Conservation (phyloP, 64 coral and sea anemone species). For the Platygyra sinensis region DNA sequence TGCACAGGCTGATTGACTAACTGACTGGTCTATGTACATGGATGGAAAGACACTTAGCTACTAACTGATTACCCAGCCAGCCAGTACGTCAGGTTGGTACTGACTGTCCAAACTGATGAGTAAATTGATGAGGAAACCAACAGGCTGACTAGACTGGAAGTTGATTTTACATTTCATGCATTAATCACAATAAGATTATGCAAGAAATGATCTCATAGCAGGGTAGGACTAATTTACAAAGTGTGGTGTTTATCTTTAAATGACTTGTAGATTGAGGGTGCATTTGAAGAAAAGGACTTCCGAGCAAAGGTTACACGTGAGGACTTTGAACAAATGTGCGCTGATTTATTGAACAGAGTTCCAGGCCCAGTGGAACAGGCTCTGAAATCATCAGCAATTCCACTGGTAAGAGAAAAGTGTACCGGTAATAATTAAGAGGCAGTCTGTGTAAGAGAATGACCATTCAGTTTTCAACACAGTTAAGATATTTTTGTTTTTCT, state of each 20-base stretch:
- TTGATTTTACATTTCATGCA: no score
- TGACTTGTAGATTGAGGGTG: slow-evolving; percentile 83
- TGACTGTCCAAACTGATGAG: no score
- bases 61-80: no score
- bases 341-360: slow-evolving; percentile 80
- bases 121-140: no score
- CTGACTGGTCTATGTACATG: not conserved
- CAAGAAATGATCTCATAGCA: no score
- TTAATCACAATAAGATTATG: no score
- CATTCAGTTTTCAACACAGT: not conserved
- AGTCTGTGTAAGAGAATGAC: no score
- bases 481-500: not conserved
- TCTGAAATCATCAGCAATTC: slow-evolving; percentile 83
- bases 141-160: no score
- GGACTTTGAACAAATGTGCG: slow-evolving; percentile 90
- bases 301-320: slow-evolving; percentile 92
- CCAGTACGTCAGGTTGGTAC: no score
- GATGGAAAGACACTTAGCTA: not conserved
- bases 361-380: slow-evolving; percentile 80
- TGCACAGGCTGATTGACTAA: not conserved
- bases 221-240: no score
- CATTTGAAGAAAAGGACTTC: slow-evolving; percentile 96
- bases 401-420: slow-evolving; percentile 69
- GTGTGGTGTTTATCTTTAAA: not conserved
- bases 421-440: not conserved